Evolutionary conservation across 2,113 vertebrate genomes (phyloP), one percentile per base, ranked within the genome.

Genomic region (Gymnobelideus leadbeateri): DNA sequence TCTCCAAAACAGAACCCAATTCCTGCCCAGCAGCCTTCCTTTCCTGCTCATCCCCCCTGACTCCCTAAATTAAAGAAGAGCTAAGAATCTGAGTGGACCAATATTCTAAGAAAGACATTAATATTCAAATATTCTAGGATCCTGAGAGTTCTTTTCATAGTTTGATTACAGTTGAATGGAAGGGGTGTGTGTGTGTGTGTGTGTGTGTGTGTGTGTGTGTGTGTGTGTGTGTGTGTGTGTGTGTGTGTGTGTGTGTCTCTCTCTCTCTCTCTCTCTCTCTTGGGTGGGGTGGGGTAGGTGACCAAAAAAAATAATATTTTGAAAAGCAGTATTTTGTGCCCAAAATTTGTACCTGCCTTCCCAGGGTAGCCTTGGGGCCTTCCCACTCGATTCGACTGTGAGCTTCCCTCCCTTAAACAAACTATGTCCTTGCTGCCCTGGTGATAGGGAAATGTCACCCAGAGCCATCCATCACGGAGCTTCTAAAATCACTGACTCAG

Each of bases 401-500:
- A 12, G 0, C 16, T 46, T 57, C 16, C 16, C 54, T 49, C 49
- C 54, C 14, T 49, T 57, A 46, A 49, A 26, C 54, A 92, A 49
- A 92, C 9, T 31, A 61, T 2, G 46, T 49, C 8, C 54, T 92
- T 47, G 26, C 26, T 61, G n/a, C 19, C 68, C 68, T 43, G 68
- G 68, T 84, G 68, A 84, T 84, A 84, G 68, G 68, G 68, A 84
- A 84, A 84, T 84, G 68, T 84, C 68, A 21, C n/a, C 68, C 68
- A 84, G 68, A 84, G n/a, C 7, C 37, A 84, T 19, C 61, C 61
- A 77, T n/a, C 61, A 77, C 14, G 5, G 61, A 77, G 61, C 31
- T n/a, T 77, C 31, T 77, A 14, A n/a, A 77, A 14, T 14, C 5
- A 5, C 61, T n/a, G 61, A 37, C 31, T 68, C 37, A 77, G 61